Percentiles rank a stretch among this genome's conserved stretches.
Conservation (phyloP, 2,888 invertebrate genomes). For the Drosophila infuscata region DNA sequence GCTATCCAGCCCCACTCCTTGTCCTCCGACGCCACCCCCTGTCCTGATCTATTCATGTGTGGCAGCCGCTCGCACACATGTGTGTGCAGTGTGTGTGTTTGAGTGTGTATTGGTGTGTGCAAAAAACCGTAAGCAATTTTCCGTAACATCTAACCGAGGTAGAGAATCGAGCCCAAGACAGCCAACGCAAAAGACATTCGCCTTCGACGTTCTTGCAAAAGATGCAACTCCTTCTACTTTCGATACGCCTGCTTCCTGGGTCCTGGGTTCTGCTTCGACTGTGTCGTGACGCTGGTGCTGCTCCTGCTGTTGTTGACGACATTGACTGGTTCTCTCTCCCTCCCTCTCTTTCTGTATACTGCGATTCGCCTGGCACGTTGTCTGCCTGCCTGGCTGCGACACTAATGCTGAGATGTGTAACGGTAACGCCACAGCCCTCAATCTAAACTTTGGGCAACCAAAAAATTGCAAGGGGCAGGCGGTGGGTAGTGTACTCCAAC, state of each 20-base stretch:
- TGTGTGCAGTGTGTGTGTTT: constrained; percentile 43
- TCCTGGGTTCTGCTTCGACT: constrained; percentile 1
- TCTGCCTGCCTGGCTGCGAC: constrained; percentile 62
- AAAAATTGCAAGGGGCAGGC: constrained; percentile 31
- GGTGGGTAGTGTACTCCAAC: constrained; percentile 6
- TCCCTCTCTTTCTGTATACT: constrained; percentile 38
- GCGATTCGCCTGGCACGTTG: constrained; percentile 75
- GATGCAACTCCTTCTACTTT: constrained; percentile 45
- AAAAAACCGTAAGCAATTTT: constrained; percentile 81
- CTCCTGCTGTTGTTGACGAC: constrained; percentile 61
- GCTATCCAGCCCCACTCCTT: constrained; percentile 31
- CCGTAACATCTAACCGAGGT: constrained; percentile 79
- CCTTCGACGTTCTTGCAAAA: constrained; percentile 43
- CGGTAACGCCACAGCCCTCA: constrained; percentile 49
- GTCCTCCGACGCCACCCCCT: constrained; percentile 2
- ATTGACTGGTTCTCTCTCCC: constrained; percentile 63
- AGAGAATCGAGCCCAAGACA: constrained; percentile 56
- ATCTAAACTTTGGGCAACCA: constrained; percentile 32
- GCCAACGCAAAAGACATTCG: constrained; percentile 59
- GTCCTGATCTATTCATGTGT: constrained; percentile 66
- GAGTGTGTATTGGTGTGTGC: constrained; percentile 56
- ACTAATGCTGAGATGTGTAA: constrained; percentile 77
- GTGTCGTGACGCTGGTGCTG: constrained; percentile 12
- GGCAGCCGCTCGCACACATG: constrained; percentile 44
- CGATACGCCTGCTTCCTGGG: constrained; percentile 16